A percentile compares a stretch with the other conserved stretches of the same genome.
These are phyloP conservation scores for Pristionchus mayeri DNA, from an alignment of 2,888 invertebrate genomes.

Conservation along the genomic window DNA sequence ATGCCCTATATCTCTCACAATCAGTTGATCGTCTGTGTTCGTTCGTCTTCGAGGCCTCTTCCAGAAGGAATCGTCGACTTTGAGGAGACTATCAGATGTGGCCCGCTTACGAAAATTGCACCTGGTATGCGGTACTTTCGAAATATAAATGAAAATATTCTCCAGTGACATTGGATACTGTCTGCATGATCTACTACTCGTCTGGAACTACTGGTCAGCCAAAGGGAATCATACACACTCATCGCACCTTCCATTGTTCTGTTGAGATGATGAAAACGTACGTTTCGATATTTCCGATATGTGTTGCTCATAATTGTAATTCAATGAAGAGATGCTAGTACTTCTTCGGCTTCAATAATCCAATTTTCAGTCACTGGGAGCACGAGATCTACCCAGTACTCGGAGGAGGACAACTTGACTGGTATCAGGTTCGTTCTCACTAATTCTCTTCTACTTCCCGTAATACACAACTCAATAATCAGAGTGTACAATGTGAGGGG, in stretches of 20 bases:
- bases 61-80: not conserved
- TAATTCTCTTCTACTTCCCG: not conserved
- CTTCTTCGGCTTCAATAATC: too few species aligned
- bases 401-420: not conserved
- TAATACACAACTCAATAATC: too few species aligned
- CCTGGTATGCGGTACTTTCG: not conserved
- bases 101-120: not conserved
- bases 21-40: conserved; percentile 9
- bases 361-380: not conserved
- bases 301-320: too few species aligned
- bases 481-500: too few species aligned
- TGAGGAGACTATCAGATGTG: not conserved
- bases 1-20: not conserved
- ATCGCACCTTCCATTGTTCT: not conserved
- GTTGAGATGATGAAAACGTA: not conserved
- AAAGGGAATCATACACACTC: conserved; percentile 15
- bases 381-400: conserved; percentile 22
- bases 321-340: too few species aligned
- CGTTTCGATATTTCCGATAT: too few species aligned
- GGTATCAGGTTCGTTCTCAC: not conserved
- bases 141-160: not conserved
- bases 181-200: not conserved
- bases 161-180: not conserved
- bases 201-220: conserved; percentile 25
- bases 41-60: not conserved